A percentile compares a stretch with the other conserved stretches of the same genome.
These are phyloP conservation scores for Oscheius sp. DNA, from an alignment of 2,888 invertebrate species.

Conservation along the genomic window DNA sequence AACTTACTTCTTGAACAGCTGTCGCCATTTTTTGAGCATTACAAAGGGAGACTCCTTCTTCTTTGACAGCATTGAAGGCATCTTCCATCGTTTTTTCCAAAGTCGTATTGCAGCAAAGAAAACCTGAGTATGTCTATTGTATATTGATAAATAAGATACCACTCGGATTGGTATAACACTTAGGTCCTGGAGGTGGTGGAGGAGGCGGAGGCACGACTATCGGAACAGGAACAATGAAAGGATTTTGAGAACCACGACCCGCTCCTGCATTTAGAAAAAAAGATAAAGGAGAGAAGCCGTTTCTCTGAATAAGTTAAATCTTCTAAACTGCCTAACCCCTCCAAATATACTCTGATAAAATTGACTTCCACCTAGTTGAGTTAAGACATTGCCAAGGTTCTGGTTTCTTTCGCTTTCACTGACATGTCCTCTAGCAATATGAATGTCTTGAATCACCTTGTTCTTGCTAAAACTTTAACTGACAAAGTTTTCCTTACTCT, in stretches of 20 bases:
- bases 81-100: conserved; percentile 53
- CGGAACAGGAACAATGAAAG: conserved; percentile 57
- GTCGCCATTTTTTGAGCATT: conserved; percentile 60
- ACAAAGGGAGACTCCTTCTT: conserved; percentile 49
- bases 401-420: background rate
- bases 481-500: background rate
- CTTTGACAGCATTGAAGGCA: conserved; percentile 45
- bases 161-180: conserved; percentile 57
- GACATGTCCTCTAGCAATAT: background rate
- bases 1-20: conserved; percentile 47
- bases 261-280: conserved; percentile 42
- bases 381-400: conserved; percentile 36
- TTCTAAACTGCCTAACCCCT: conserved; percentile 33
- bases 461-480: background rate
- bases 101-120: conserved; percentile 57
- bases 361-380: conserved; percentile 48
- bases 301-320: background rate
- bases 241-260: conserved; percentile 25
- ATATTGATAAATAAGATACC: conserved; percentile 11
- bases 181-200: conserved; percentile 59
- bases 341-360: conserved; percentile 52
- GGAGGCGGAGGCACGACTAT: conserved; percentile 60
- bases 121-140: conserved; percentile 30
- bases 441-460: background rate
- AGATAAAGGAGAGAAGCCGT: conserved; percentile 47